A percentile compares a stretch with the other conserved stretches of the same genome.
Conservation (phyloP, 2,888 invertebrate genomes). For the Entomobrya proxima region DNA sequence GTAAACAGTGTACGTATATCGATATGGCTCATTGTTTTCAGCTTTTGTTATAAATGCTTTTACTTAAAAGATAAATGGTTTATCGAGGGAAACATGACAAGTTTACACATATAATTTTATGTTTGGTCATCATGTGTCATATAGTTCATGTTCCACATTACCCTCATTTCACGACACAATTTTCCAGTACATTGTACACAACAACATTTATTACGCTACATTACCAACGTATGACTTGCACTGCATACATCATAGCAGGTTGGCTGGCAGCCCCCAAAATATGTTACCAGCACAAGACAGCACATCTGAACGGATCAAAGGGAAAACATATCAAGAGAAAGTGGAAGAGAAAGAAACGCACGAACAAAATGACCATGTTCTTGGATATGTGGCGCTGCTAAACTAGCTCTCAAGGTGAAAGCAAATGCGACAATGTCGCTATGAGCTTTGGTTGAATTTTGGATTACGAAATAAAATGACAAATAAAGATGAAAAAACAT, state of each 20-base stretch:
- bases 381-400: neutral
- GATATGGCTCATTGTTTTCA: neutral
- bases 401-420: neutral
- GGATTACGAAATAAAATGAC: no score
- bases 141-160: no score
- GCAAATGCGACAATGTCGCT: no score
- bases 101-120: neutral
- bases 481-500: no score
- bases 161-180: neutral
- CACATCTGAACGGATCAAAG: neutral
- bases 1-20: constrained; percentile 2
- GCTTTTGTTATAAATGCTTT: no score
- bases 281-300: neutral
- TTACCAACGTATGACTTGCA: no score
- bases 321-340: neutral
- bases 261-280: neutral
- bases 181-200: no score
- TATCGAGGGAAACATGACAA: neutral
- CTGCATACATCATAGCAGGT: neutral
- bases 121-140: neutral
- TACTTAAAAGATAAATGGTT: neutral
- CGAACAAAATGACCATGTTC: neutral
- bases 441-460: no score
- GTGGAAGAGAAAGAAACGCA: neutral
- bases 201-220: no score